phyloP scores from a whole-genome alignment of 2,113 vertebrate species.

The Ailuropoda melanoleuca region DNA sequence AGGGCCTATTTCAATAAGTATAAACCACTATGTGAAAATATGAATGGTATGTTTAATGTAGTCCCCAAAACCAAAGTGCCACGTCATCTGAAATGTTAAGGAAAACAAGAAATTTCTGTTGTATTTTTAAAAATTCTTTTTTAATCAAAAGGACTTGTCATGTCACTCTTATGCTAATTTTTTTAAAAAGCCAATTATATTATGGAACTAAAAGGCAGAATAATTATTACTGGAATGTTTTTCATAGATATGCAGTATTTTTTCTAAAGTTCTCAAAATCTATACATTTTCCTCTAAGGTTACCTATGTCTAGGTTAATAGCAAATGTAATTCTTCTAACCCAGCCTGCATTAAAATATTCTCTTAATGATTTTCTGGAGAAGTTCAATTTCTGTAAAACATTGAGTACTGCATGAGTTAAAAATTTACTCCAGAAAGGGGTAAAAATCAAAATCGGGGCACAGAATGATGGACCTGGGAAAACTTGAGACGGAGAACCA shows the following conservation, averaged over 20 bases:
- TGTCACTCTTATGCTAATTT: neutral
- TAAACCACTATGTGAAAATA: neutral
- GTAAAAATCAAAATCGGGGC: neutral
- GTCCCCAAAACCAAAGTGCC: neutral
- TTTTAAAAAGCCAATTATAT: neutral
- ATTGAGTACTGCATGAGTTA: neutral
- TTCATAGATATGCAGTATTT: slow-evolving; percentile 13
- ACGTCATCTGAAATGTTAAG: neutral
- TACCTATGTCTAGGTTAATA: slow-evolving; percentile 20
- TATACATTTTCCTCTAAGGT: neutral
- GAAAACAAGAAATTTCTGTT: neutral
- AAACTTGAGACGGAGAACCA: neutral
- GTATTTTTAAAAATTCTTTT: neutral
- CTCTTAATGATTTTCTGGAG: slow-evolving; percentile 26
- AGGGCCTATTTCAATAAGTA: neutral
- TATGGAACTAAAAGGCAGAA: neutral
- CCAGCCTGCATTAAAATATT: neutral
- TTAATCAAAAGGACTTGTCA: neutral
- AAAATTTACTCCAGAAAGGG: neutral
- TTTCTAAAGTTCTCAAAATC: neutral
- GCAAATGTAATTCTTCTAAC: neutral
- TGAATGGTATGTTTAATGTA: neutral
- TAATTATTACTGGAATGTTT: neutral
- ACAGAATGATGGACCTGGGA: neutral
- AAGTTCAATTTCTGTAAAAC: neutral